Evolutionary conservation across 2,113 vertebrate genomes (phyloP).

Genomic region (Daubentonia madagascariensis): DNA sequence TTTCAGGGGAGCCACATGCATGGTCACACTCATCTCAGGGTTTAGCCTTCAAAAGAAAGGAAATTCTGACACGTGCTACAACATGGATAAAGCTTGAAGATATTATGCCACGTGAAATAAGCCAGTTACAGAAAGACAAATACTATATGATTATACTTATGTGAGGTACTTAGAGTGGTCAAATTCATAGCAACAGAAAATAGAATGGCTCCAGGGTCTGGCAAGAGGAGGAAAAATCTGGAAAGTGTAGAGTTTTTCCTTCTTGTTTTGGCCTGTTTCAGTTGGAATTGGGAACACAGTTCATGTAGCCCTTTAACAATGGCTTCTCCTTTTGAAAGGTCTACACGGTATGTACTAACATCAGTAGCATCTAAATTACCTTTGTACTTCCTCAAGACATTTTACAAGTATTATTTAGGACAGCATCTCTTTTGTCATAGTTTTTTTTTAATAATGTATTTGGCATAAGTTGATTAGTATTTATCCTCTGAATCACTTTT

Average conservation of each 20-base stretch:
- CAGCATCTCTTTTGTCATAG: not conserved
- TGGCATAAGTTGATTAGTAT: not conserved
- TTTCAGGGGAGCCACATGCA: accelerated
- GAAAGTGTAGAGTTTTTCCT: not conserved
- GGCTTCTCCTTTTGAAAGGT: not conserved
- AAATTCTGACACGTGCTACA: too few relatives aligned
- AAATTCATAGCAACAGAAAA: too few relatives aligned
- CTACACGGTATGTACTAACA: not conserved
- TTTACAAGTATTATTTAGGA: not conserved
- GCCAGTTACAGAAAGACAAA: too few relatives aligned
- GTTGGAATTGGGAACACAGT: not conserved
- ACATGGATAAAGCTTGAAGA: too few relatives aligned
- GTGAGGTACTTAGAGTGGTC: too few relatives aligned
- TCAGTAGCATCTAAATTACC: not conserved
- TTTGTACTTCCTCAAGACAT: conserved; percentile 6
- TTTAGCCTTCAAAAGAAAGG: not conserved
- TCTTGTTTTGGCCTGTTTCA: conserved; percentile 18
- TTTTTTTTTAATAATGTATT: not conserved
- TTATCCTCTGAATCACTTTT: not conserved
- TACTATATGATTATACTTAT: too few relatives aligned
- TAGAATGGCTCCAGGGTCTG: too few relatives aligned
- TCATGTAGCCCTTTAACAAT: not conserved
- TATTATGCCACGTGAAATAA: too few relatives aligned
- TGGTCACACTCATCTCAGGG: not conserved
- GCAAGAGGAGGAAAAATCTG: too few relatives aligned